Conservation (phyloP, 2,113 vertebrate genomes). For the Lasiurus borealis region DNA sequence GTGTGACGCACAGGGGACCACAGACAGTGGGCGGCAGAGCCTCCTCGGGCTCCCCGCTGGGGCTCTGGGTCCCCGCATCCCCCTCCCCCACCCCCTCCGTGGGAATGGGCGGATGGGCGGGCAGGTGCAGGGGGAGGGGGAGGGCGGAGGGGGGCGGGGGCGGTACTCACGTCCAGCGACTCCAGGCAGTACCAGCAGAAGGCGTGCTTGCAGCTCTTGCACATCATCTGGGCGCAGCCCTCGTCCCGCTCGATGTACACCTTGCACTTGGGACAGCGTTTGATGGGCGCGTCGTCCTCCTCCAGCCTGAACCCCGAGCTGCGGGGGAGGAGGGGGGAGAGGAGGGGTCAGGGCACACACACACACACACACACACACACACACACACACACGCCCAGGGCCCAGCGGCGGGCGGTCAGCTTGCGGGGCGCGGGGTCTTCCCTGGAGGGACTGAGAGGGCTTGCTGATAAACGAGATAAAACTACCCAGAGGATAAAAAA, state of each 20-base stretch:
- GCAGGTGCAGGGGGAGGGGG: too few species aligned
- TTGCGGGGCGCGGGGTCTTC: rapidly evolving
- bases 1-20: too few species aligned
- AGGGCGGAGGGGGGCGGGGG: too few species aligned
- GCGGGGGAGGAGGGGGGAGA: conserved; percentile 28
- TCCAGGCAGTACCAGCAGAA: conserved; percentile 99
- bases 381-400: too few species aligned
- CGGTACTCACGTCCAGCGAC: conserved; percentile 98
- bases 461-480: background rate
- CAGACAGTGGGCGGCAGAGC: too few species aligned
- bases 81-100: too few species aligned
- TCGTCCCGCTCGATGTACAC: conserved; percentile 99
- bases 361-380: too few species aligned
- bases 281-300: conserved; percentile 96
- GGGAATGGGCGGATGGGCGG: too few species aligned
- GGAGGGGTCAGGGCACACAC: too few species aligned
- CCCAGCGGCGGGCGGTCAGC: rapidly evolving
- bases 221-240: conserved; percentile 99
- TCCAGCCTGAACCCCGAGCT: conserved; percentile 95
- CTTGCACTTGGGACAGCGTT: conserved; percentile 99
- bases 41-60: too few species aligned
- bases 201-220: conserved; percentile 98
- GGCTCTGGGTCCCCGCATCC: too few species aligned
- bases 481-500: too few species aligned
- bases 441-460: rapidly evolving